Conservation (phyloP, 2,113 vertebrate species). For the Cyanocitta stelleri region DNA sequence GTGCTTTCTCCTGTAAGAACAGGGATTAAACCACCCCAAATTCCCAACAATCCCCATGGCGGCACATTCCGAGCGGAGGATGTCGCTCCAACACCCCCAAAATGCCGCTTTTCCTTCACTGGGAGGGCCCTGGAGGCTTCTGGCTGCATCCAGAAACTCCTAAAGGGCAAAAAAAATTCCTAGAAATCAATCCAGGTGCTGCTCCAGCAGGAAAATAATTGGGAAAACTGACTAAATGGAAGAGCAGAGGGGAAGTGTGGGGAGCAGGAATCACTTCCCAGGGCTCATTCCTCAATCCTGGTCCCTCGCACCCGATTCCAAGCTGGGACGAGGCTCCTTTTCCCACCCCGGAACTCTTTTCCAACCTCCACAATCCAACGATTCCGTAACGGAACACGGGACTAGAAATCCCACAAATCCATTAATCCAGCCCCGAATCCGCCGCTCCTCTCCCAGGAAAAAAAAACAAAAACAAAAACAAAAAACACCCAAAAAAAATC, state of each 20-base stretch:
- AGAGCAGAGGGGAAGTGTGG: not conserved
- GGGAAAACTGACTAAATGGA: no score
- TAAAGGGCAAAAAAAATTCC: not conserved
- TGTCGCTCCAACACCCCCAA: not conserved
- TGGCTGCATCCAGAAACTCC: not conserved
- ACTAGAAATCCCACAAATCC: not conserved
- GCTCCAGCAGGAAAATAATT: not conserved
- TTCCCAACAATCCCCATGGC: not conserved
- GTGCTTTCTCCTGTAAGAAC: rapidly evolving
- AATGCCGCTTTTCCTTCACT: not conserved
- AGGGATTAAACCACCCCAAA: not conserved
- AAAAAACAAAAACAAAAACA: no score
- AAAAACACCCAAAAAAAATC: no score
- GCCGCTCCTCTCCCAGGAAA: not conserved
- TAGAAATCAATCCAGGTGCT: not conserved
- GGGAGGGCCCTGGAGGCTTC: not conserved
- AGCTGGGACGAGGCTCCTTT: not conserved
- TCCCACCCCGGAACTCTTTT: not conserved
- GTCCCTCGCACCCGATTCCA: no score
- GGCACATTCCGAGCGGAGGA: not conserved
- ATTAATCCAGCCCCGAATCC: no score
- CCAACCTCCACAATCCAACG: not conserved
- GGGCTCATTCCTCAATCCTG: not conserved
- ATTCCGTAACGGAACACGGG: rapidly evolving
- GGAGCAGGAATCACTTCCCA: not conserved